Evolutionary conservation across 2,113 vertebrate species (phyloP), one percentile per base, ranked within the genome.

Genomic region (Puntigrus tetrazona): DNA sequence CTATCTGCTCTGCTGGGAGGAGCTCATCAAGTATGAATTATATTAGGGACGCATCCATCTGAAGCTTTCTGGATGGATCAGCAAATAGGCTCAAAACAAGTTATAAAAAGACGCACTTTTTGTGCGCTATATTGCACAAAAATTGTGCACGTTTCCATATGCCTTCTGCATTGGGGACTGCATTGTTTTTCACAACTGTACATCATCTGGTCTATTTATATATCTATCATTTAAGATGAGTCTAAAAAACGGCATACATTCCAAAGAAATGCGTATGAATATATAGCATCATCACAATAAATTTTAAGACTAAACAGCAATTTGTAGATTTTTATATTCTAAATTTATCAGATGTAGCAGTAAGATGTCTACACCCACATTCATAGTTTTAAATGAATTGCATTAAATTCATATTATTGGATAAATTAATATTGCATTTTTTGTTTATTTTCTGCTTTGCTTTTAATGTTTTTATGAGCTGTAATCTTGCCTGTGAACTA

Each of bases 1-100:
- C 1, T 90, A 91, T 81, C 87, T 91, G 69, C 87, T 87, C 57
- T 85, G 86, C 87, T 89, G 90, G 89, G 90, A 90, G 29, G 89
- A 91, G 61, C 88, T 91, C 34, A 85, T 91, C 65, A 90, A 87
- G 90, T 91, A 87, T 18, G 75, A 8, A 57, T 9, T n/a, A 9
- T 57, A n/a, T n/a, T 57, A 55, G 5, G 20, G 7, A 55, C 22
- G 5, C 50, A 52, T 52, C 50, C 18, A 22, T 52, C 18, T 52
- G 0, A 52, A 22, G 5, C 18, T 52, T 22, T 52, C 18, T 22
- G 20, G 18, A 7, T 22, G 2, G 6, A 8, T 55, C 50, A 55
- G 11, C 50, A 55, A 3, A 55, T 55, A 55, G 6, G 50, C 18
- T 52, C 18, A 52, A 52, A 52, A 52, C 20, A 52, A 6, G 18